Evolutionary conservation across 2,113 vertebrate species (phyloP).

Genomic region (Gobiocypris rarus): DNA sequence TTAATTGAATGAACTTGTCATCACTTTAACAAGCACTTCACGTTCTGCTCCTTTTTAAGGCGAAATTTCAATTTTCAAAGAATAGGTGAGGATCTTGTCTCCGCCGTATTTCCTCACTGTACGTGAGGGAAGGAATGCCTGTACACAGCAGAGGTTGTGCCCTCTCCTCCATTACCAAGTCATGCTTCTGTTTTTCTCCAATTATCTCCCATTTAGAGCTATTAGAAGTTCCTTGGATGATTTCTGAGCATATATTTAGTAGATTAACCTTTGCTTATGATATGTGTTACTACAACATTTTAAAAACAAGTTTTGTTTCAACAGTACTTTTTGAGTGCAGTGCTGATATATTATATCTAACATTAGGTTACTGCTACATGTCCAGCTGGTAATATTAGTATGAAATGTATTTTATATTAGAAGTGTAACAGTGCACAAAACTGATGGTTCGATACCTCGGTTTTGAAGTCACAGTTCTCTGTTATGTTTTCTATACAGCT

Average conservation of each 20-base stretch:
- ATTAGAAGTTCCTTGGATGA: constrained; percentile 17
- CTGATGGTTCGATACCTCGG: too few relatives aligned
- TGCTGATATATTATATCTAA: neutral
- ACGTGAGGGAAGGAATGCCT: neutral
- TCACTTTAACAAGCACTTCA: constrained; percentile 13
- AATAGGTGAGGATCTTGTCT: constrained; percentile 2
- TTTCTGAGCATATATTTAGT: constrained; percentile 11
- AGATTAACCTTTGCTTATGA: constrained; percentile 13
- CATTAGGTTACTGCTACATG: neutral
- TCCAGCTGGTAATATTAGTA: neutral
- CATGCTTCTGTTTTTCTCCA: constrained; percentile 17
- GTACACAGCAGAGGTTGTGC: neutral
- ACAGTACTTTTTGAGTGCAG: neutral
- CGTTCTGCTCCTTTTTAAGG: constrained; percentile 7
- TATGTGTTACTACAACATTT: neutral
- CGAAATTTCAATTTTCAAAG: constrained; percentile 19
- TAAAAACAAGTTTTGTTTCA: neutral
- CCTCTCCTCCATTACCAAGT: constrained; percentile 10
- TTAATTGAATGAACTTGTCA: constrained; percentile 15
- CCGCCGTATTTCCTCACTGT: neutral
- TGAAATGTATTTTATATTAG: neutral
- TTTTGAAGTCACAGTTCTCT: too few relatives aligned
- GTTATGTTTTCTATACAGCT: too few relatives aligned
- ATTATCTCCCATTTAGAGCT: constrained; percentile 18
- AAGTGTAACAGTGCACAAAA: too few relatives aligned